Base-by-base conservation (phyloP, 2,113 vertebrate species). In the Erpornis zantholeuca region DNA sequence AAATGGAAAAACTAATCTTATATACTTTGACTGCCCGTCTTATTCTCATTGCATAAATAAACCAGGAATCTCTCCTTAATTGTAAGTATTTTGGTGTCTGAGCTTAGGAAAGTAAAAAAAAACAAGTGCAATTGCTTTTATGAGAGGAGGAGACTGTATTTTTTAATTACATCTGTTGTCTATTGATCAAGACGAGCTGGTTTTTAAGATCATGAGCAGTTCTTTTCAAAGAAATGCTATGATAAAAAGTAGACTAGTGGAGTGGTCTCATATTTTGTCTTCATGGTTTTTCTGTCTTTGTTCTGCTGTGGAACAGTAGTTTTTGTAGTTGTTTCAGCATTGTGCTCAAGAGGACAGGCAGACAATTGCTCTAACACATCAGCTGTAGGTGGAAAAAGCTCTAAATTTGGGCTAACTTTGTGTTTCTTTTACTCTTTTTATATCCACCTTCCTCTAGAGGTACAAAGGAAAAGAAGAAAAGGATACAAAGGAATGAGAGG, bases 401-500 rank as follows among this genome's bases (percentile, higher is more conserved):
- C 87, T 96, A 87, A 89, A 95, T 88, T 92, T 93, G 92, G 82
- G 28, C 75, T 95, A 96, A 96, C 86, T 91, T 83, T 86, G 57
- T 95, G 70, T 95, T 93, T 95, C 88, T 95, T 94, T 94, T 88
- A 38, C 92, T 88, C 82, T 73, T 94, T 96, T 76, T 96, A 27
- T 92, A 47, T 86, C 95, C 75, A 78, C 89, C 84, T 94, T 85
- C 53, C 78, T 96, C 91, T 94, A 94, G 96, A 97, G 98, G 97
- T 95, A 81, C 92, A 89, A 97, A 97, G 95, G 98, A 97, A 95
- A 99, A 98, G 93, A 97, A 98, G 90, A 98, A 98, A 97, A 98
- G 95, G 82, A 68, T 97, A 90, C 98, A 98, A 70, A 98, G 95
- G 95, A 97, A 82, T 25, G 86, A 96, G 94, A 65, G 63, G 82